These are phyloP conservation scores for Charaxes varanes DNA, from an alignment of 1,140 invertebrate species.

Conservation along the genomic window DNA sequence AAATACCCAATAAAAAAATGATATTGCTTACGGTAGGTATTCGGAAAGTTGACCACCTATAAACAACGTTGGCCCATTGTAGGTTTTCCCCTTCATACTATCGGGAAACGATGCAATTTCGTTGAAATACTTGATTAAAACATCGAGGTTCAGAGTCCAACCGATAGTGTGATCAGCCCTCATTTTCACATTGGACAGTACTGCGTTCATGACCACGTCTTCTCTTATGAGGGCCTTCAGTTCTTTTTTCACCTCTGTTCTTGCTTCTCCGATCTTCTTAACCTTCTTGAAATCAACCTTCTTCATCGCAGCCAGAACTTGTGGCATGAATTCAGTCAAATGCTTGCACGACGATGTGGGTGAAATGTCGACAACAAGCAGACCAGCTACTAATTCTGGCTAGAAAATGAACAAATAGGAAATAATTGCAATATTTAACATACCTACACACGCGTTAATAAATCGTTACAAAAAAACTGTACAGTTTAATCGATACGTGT, in stretches of 20 bases:
- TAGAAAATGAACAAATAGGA: conserved; percentile 40
- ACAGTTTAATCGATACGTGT: too few species aligned
- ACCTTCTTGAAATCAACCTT: conserved; percentile 36
- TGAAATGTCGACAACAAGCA: conserved; percentile 85
- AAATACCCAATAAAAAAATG: too few species aligned
- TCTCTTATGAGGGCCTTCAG: conserved; percentile 30
- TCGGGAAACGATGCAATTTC: conserved; percentile 37
- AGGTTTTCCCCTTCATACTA: conserved; percentile 28
- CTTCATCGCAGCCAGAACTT: conserved; percentile 76
- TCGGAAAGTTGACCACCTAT: conserved; percentile 46
- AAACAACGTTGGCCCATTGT: conserved; percentile 40
- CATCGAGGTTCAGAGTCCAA: conserved; percentile 47
- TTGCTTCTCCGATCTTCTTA: conserved; percentile 28
- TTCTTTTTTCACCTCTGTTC: conserved; percentile 27
- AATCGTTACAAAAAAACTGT: too few species aligned
- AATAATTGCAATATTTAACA: neutral
- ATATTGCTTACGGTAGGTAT: conserved; percentile 41
- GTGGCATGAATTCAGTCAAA: conserved; percentile 64
- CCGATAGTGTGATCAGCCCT: conserved; percentile 35
- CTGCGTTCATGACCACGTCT: conserved; percentile 27
- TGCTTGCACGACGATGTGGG: conserved; percentile 75
- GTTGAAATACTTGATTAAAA: conserved; percentile 38
- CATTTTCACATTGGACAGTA: conserved; percentile 39
- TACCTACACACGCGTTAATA: too few species aligned
- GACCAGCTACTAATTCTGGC: conserved; percentile 80